These are phyloP conservation scores for Panurus biarmicus DNA, from an alignment of 2,113 vertebrate species.

Conservation along the genomic window DNA sequence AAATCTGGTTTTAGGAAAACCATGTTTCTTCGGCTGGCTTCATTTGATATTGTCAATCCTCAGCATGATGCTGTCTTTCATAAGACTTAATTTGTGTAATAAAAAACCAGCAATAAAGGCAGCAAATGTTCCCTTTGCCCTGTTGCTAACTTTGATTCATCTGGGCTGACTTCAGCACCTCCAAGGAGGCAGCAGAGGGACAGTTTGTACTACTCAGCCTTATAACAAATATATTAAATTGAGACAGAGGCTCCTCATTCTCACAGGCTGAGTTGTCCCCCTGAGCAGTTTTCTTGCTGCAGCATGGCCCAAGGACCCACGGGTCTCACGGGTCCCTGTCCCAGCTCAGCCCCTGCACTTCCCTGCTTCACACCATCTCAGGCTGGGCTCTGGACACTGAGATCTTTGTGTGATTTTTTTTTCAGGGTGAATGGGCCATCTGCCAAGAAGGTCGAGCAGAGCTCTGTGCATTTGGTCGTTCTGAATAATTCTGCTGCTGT, in stretches of 20 bases:
- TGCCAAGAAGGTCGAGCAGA: not conserved
- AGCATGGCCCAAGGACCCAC: not conserved
- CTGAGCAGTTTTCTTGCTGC: not conserved
- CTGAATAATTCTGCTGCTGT: conserved; percentile 32
- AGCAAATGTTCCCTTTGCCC: conserved; percentile 16
- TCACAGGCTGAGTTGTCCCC: not conserved
- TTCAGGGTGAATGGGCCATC: not conserved
- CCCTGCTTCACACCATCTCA: not conserved
- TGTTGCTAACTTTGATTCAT: not conserved
- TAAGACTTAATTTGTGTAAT: conserved; percentile 37
- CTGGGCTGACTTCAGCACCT: conserved; percentile 35
- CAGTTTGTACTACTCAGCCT: not conserved
- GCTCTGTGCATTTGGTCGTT: not conserved
- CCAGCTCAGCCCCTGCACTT: not conserved
- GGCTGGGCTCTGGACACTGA: conserved; percentile 35
- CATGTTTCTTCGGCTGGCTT: not conserved
- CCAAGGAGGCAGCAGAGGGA: conserved; percentile 11
- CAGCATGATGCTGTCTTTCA: conserved; percentile 36
- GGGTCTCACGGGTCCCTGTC: not conserved
- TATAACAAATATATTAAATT: not conserved
- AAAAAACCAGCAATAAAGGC: conserved; percentile 29
- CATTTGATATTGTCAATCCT: conserved; percentile 30
- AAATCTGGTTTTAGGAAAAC: conserved; percentile 8
- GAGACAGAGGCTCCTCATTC: not conserved
- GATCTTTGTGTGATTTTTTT: conserved; percentile 29